These are phyloP conservation scores for Falco cherrug DNA, from an alignment of 2,797 vertebrate genomes.

Conservation along the genomic window DNA sequence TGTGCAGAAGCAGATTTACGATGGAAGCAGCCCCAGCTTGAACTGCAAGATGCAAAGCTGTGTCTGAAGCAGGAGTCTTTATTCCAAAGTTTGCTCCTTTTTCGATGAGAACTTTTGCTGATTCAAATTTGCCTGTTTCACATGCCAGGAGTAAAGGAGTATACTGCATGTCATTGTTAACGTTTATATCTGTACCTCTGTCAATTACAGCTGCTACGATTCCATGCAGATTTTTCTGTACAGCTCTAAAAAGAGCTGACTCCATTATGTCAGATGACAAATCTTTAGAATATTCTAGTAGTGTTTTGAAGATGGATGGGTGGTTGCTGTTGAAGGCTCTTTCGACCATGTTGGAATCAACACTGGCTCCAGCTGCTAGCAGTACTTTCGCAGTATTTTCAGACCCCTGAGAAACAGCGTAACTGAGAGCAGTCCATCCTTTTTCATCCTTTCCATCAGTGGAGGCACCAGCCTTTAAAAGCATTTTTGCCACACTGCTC, in stretches of 20 bases:
- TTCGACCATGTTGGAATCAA: slow-evolving; percentile 63
- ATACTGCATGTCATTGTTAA: slow-evolving; percentile 70
- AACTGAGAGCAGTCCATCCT: slow-evolving; percentile 68
- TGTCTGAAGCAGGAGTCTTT: slow-evolving; percentile 72
- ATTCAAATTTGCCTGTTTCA: slow-evolving; percentile 75
- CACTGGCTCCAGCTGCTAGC: slow-evolving; percentile 73
- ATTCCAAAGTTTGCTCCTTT: slow-evolving; percentile 75
- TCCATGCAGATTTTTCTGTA: slow-evolving; percentile 73
- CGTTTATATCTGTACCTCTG: slow-evolving; percentile 74
- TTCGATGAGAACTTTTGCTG: slow-evolving; percentile 73
- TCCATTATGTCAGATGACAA: slow-evolving; percentile 63
- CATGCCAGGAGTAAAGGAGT: slow-evolving; percentile 81
- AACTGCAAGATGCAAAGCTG: slow-evolving; percentile 77
- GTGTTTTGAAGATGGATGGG: slow-evolving; percentile 68
- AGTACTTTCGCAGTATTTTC: slow-evolving; percentile 70
- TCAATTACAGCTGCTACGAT: slow-evolving; percentile 74
- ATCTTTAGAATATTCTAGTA: slow-evolving; percentile 73
- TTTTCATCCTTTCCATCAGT: slow-evolving; percentile 61
- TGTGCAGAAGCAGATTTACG: slow-evolving; percentile 69
- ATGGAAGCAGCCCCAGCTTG: slow-evolving; percentile 66
- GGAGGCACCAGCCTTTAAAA: slow-evolving; percentile 63
- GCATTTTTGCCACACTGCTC: slow-evolving; percentile 66
- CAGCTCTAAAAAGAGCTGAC: slow-evolving; percentile 80
- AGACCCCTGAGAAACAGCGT: slow-evolving; percentile 63
- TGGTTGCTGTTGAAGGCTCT: slow-evolving; percentile 73